Evolutionary conservation across 2,113 vertebrate genomes (phyloP).

Genomic region (Actenoides hombroni): DNA sequence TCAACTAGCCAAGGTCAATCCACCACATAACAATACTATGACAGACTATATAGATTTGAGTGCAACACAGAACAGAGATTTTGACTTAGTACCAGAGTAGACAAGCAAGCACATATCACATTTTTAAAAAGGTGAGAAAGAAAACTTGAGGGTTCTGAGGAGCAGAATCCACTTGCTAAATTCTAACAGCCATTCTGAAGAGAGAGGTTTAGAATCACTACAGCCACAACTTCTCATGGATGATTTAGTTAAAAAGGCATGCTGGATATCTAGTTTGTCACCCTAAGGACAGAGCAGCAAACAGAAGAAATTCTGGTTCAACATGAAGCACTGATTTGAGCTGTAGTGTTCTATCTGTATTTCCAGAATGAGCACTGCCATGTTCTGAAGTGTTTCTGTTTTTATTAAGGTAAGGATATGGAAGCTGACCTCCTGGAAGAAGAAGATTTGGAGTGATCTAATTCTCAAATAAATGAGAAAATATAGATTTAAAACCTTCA

Average conservation of each 20-base stretch:
- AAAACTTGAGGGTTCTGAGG: neutral
- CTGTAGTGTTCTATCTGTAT: neutral
- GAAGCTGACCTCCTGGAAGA: neutral
- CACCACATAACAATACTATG: neutral
- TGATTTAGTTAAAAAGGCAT: neutral
- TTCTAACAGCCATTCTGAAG: neutral
- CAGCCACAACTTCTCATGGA: neutral
- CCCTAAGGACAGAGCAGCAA: neutral
- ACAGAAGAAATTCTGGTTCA: neutral
- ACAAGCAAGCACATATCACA: rapidly evolving
- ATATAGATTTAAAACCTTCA: neutral
- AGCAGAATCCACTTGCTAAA: neutral
- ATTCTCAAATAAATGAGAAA: neutral
- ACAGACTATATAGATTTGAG: neutral
- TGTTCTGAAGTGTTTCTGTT: neutral
- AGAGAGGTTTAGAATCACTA: neutral
- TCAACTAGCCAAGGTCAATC: neutral
- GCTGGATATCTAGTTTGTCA: neutral
- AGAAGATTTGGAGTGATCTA: neutral
- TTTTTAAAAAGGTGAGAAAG: neutral
- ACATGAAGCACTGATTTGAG: neutral
- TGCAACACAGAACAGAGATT: neutral
- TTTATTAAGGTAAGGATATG: neutral
- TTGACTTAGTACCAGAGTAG: neutral
- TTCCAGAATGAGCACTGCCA: neutral